Base-by-base conservation (phyloP, 2,113 vertebrate species). In the Limnothrissa miodon region DNA sequence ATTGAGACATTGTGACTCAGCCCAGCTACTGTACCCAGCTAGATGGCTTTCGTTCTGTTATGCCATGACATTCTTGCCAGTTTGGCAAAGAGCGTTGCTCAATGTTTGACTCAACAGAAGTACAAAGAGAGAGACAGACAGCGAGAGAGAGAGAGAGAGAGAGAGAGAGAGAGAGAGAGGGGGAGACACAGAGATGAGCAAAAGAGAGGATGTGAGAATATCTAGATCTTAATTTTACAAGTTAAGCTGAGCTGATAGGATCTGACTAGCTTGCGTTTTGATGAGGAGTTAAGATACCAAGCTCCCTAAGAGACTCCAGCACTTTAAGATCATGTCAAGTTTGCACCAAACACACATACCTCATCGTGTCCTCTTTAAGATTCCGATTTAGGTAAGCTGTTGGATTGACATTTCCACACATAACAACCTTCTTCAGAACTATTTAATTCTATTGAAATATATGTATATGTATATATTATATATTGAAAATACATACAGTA, bases 351-450 rank as follows among this genome's bases (percentile, higher is more conserved):
- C 8, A 1, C 11, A 29, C 4, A 42, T 6, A 42, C 15, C n/a
- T 59, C 19, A 10, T 9, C 53, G 29, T 62, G 59, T 9, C 7
- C 45, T 13, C 29, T 51, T 51, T 36, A 15, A 25, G 78, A 81
- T 87, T 53, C n/a, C 83, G 85, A 5, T 0, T 83, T 45, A 39
- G 81, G 46, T 79, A 66, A 78, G 51, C 51, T 56, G 80, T 80
- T 84, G 80, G 83, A 36, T 83, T 9, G 86, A 89, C 88, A 89
- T 79, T 62, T 70, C 88, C 80, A 86, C 15, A 19, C 81, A 88
- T 90, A 83, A 90, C 6, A 42, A 42, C 42, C 42, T 6, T 6
- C 42, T 42, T 42, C 42, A 42, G 42, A 42, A 42, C n/a, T n/a
- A n/a, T n/a, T n/a, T n/a, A n/a, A n/a, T n/a, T n/a, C n/a, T n/a